Percentiles rank a stretch among this genome's conserved stretches.
Conservation (phyloP, 1,140 invertebrate genomes). For the Drosophila varians region DNA sequence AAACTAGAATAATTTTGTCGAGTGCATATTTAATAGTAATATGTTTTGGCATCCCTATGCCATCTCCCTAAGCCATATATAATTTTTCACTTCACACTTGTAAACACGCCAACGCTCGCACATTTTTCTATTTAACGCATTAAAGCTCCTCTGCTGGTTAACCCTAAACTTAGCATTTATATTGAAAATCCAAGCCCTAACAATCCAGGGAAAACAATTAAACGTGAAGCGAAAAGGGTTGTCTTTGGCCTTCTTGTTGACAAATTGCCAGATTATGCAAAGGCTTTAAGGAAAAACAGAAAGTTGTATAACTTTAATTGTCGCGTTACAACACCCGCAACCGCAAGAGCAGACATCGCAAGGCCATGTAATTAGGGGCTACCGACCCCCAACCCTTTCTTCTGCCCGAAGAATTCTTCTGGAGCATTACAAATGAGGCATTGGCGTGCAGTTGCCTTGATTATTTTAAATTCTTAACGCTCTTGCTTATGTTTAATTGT, state of each 20-base stretch:
- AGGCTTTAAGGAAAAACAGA: constrained; percentile 12
- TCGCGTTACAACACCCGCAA: constrained; percentile 50
- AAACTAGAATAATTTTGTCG: not conserved
- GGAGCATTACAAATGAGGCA: constrained; percentile 76
- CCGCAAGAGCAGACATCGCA: constrained; percentile 28
- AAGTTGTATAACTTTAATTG: constrained; percentile 62
- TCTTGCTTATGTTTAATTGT: constrained; percentile 61
- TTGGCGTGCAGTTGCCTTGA: constrained; percentile 62
- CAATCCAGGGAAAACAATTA: constrained; percentile 37
- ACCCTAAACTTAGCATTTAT: constrained; percentile 60
- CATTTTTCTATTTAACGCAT: constrained; percentile 67
- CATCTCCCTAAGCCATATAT: constrained; percentile 15
- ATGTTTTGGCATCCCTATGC: constrained; percentile 24
- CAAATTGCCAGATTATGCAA: constrained; percentile 74
- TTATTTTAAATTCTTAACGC: constrained; percentile 63
- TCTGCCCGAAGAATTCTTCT: constrained; percentile 26
- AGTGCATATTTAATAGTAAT: not conserved
- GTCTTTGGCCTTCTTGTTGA: constrained; percentile 38
- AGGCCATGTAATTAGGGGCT: constrained; percentile 59
- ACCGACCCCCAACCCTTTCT: not conserved
- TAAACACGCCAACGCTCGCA: constrained; percentile 39
- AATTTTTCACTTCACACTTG: constrained; percentile 57
- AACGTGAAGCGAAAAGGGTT: constrained; percentile 51
- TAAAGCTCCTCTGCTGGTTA: constrained; percentile 35
- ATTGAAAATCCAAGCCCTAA: constrained; percentile 42